A percentile compares a stretch with the other conserved stretches of the same genome.
These are phyloP conservation scores for Burhinus bistriatus DNA, from an alignment of 2,113 vertebrate genomes.

Conservation along the genomic window DNA sequence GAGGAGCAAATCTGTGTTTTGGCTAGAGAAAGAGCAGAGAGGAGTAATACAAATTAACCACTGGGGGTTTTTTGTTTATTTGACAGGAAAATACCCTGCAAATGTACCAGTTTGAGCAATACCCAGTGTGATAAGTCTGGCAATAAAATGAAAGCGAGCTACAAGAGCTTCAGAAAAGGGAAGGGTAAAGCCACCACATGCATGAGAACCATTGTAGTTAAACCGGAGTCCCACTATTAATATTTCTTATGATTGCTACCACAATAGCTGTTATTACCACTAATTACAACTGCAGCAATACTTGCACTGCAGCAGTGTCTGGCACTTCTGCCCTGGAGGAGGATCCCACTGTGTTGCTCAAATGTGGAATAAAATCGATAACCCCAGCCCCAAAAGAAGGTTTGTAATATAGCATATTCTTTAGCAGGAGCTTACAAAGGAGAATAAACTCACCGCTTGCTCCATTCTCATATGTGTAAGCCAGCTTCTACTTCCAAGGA, in stretches of 20 bases:
- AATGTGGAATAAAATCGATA: not conserved
- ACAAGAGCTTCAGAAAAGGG: not conserved
- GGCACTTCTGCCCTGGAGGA: not conserved
- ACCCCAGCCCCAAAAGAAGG: not conserved
- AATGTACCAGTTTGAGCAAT: not conserved
- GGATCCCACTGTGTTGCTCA: not conserved
- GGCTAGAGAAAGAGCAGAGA: not conserved
- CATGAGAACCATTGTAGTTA: not conserved
- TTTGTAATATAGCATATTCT: not conserved
- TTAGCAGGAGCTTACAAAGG: not conserved
- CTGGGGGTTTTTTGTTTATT: not conserved
- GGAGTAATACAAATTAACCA: slow-evolving; percentile 20
- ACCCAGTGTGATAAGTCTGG: not conserved
- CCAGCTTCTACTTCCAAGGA: not conserved
- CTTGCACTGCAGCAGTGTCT: not conserved
- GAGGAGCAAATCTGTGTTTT: slow-evolving; percentile 35
- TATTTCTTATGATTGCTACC: not conserved
- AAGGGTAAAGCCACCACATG: not conserved
- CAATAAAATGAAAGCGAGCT: not conserved
- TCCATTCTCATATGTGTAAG: not conserved
- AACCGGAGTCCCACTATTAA: not conserved
- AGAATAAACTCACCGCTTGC: not conserved
- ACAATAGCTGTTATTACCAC: not conserved
- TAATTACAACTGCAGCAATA: not conserved
- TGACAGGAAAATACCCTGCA: slow-evolving; percentile 18